Base-by-base conservation (phyloP, 2,113 vertebrate species). In the Hydrolagus affinis region DNA sequence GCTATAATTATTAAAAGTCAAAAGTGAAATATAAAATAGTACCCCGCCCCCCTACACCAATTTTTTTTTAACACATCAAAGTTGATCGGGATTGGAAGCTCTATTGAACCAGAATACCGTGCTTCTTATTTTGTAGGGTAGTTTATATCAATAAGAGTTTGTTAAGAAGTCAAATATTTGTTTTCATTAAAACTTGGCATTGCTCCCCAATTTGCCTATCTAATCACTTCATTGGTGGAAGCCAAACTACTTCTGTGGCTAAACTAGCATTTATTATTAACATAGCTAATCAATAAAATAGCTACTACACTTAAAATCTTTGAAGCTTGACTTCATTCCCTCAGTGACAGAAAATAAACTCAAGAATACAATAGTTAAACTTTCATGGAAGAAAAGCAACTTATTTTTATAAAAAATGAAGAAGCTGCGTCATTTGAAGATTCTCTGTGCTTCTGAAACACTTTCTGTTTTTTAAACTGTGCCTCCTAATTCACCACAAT, bases 171-270 rank as follows among this genome's bases (percentile, higher is more conserved):
- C 11, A 62, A 80, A 80, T 80, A 1, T 14, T 25, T 64, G 76
- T 59, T 80, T 80, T 80, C 56, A 64, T 23, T 64, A 28, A 44
- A 80, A 60, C 59, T 80, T 80, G 76, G 76, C 76, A 80, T 12
- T n/a, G 3, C 62, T 80, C 76, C 76, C 76, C 25, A 23, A 60
- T 8, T 11, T 15, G 12, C 15, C 57, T 80, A 57, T 64, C 76
- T 62, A 62, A 80, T 80, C 76, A 80, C n/a, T 80, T 80, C 76
- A 64, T 23, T 28, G 1, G 59, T 62, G 28, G 76, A 64, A 80
- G 76, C 76, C 76, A 80, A 80, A 23, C 59, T 17, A n/a, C 76
- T 64, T 80, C 76, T 9, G 76, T 59, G 62, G 76, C 76, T 62
- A 23, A 62, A 60, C 25, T 80, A 8, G 62, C 57, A 80, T 62